phyloP scores from a whole-genome alignment of 2,113 vertebrate species.

The Gasterosteus aculeatus region DNA sequence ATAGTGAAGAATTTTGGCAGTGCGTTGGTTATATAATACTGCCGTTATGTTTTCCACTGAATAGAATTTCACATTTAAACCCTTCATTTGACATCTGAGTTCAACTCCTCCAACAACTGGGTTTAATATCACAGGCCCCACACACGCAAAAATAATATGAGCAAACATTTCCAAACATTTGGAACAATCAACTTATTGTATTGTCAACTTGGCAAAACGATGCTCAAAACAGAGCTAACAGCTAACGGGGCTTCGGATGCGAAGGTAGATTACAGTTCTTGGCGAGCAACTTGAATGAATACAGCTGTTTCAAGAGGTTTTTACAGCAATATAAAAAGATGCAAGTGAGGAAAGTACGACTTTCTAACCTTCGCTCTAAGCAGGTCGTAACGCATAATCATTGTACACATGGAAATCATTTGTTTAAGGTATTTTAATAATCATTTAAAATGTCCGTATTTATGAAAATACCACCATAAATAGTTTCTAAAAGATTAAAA shows the following conservation, averaged over 20 bases:
- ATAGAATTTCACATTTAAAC: background rate
- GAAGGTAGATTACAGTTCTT: background rate
- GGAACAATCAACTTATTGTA: too few species aligned
- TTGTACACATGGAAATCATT: too few species aligned
- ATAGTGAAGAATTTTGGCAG: background rate
- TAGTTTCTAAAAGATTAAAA: background rate
- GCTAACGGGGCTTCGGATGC: too few species aligned
- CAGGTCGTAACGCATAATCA: too few species aligned
- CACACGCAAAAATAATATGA: too few species aligned
- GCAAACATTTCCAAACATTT: background rate
- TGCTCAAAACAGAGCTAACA: too few species aligned
- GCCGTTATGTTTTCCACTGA: background rate
- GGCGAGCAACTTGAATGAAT: background rate
- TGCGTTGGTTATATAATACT: conserved; percentile 2
- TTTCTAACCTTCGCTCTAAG: too few species aligned
- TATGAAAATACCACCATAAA: background rate
- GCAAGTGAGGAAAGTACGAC: too few species aligned
- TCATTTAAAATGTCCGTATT: background rate
- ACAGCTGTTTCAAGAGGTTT: too few species aligned
- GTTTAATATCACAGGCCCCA: background rate
- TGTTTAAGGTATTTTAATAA: too few species aligned
- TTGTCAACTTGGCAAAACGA: too few species aligned
- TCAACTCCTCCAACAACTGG: background rate
- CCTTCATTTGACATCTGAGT: background rate
- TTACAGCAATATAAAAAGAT: too few species aligned